Base-by-base conservation (phyloP, 2,797 vertebrate species). In the Sarcoramphus papa region DNA sequence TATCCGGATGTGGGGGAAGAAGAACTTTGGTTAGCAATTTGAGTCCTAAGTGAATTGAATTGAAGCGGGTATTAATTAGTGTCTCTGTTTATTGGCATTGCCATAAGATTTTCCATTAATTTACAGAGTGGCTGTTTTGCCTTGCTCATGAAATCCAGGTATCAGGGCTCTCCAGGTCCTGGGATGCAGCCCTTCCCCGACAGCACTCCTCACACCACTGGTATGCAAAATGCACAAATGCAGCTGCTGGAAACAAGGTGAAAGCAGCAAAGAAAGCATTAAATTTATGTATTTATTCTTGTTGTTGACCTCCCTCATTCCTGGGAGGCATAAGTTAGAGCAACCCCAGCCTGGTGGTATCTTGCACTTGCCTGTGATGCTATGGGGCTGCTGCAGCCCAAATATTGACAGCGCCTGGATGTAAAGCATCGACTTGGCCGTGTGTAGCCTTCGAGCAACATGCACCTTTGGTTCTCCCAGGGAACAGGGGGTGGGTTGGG, bases 361-460 rank as follows among this genome's bases (percentile, higher is more conserved):
- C 57, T 64, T 43, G 6, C 37, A 9, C 12, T 28, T 54, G 24
- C 20, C 62, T 45, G 31, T 27, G 63, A 25, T 69, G 47, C 37
- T 59, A 7, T 0, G 0, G 40, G 25, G 47, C 41, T 2, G 3
- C 59, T 70, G 15, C 27, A 88, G 35, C 40, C 35, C 35, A 60
- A 65, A 56, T 14, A 31, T 5, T 33, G 69, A 31, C 15, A 19
- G 10, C 1, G 3, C 18, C 22, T 74, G 69, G 56, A 20, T 60
- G 16, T 37, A 64, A 72, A 64, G 12, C 54, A 67, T 6, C 1
- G 1, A 53, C n/a, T 16, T 47, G 12, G 16, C 33, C 1, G 0
- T 4, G 12, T 15, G 37, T 28, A 83, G 22, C 18, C 56, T 74
- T 28, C 0, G 4, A 88, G 45, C 25, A 65, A 56, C 45, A 17